phyloP scores from a whole-genome alignment of 1,140 invertebrate genomes.

The Eueides isabella region DNA sequence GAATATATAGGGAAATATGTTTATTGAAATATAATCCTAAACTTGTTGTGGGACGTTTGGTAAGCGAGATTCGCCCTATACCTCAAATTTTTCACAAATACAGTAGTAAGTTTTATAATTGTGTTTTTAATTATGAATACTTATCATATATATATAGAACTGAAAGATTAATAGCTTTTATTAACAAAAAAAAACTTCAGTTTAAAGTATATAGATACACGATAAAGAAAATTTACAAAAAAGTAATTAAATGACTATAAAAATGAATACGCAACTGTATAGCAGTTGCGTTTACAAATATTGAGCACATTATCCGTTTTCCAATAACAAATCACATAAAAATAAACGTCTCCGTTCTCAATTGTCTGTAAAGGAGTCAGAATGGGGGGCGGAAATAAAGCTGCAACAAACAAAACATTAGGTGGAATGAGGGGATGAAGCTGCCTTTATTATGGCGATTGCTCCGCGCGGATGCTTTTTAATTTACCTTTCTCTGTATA shows the following conservation, averaged over 20 bases:
- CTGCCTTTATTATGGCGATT: slow-evolving; percentile 53
- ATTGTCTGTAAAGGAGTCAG: slow-evolving; percentile 39
- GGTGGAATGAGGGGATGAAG: slow-evolving; percentile 50
- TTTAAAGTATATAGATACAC: not conserved
- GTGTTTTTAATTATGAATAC: no score
- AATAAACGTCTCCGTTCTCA: slow-evolving; percentile 42
- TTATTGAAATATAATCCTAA: no score
- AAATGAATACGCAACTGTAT: not conserved
- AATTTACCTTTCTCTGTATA: slow-evolving; percentile 70
- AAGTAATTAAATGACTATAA: not conserved
- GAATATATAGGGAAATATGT: no score
- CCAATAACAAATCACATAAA: slow-evolving; percentile 42
- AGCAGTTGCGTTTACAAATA: slow-evolving; percentile 13
- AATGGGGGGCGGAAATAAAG: slow-evolving; percentile 37
- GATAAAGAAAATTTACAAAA: not conserved
- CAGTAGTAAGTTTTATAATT: no score
- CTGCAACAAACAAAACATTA: slow-evolving; percentile 56
- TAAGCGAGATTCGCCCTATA: no score
- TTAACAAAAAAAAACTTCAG: not conserved
- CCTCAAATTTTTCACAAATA: no score
- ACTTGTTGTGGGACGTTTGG: no score
- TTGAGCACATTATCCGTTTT: slow-evolving; percentile 31
- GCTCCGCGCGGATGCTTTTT: slow-evolving; percentile 65
- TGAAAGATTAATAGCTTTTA: no score
- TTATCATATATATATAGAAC: not conserved